Base-by-base conservation (phyloP, 2,113 vertebrate genomes). In the Brachyhypopomus occidentalis region DNA sequence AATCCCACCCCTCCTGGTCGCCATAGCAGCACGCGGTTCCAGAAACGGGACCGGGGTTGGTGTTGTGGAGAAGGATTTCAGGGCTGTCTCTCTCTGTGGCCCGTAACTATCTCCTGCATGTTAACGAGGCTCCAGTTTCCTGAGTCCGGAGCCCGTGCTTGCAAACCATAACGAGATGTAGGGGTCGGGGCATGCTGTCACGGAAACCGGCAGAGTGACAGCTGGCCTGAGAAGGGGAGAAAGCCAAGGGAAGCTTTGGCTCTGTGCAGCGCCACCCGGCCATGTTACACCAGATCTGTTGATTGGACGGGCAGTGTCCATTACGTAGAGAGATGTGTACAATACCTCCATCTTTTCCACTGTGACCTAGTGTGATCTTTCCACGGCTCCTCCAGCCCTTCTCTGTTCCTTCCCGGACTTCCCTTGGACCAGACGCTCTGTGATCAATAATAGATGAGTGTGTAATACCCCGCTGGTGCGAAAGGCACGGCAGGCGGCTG, bases 191-290 rank as follows among this genome's bases (percentile, higher is more conserved):
- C 71, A 75, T 78, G 82, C 84, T 86, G 71, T 81, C 62, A 75
- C 85, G 86, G 82, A 85, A 89, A 85, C n/a, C 36, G 67, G 82
- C 77, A 74, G 63, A 84, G 80, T 90, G 91, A 89, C 89, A 86
- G 85, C 78, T 84, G 87, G 86, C 81, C 48, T 83, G 74, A 70
- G 9, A 36, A 30, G 63, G 79, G 84, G 79, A 72, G 77, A 72
- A 23, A 23, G 22, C 27, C 25, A 20, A 64, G 67, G 60, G 58
- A 25, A 23, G 76, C 38, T 59, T 74, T 72, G 74, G 62, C 77
- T 55, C 58, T 4, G 23, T 14, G 72, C 22, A 77, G 25, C 41
- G 22, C 48, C 2, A 19, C 27, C 23, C 45, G n/a, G 45, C 66
- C 45, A 27, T 36, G 30, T 55, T 80, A 22, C 19, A 14, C 27